Evolutionary conservation across 2,797 vertebrate species (phyloP).

Genomic region (Acanthurus lineatus): DNA sequence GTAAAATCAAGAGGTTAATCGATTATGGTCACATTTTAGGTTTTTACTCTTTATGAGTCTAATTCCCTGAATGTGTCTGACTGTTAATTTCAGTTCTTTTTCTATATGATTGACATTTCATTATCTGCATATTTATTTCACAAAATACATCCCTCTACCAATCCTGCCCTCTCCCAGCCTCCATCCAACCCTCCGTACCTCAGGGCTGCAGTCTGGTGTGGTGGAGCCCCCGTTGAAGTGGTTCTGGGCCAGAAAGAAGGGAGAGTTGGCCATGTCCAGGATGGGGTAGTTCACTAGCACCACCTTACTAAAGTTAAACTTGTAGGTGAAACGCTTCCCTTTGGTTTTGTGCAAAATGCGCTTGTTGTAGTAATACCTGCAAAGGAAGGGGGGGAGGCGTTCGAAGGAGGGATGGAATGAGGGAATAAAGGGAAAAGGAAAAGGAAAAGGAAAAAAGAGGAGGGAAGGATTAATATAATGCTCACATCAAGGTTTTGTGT

Average conservation of each 20-base stretch:
- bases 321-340: constrained; percentile 97
- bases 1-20: neutral
- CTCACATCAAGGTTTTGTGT: constrained; percentile 77
- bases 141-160: neutral
- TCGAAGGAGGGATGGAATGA: constrained; percentile 58
- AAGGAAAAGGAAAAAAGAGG: constrained; percentile 66
- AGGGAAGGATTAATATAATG: constrained; percentile 74
- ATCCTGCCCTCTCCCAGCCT: constrained; percentile 1
- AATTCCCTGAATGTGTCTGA: neutral
- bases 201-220: constrained; percentile 89
- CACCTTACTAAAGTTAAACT: constrained; percentile 97
- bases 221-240: constrained; percentile 88
- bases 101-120: neutral
- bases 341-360: constrained; percentile 97
- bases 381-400: constrained; percentile 35
- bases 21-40: constrained; percentile 4
- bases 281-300: constrained; percentile 94
- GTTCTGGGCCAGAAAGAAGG: constrained; percentile 91
- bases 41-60: neutral
- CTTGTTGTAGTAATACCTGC: constrained; percentile 97
- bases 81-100: neutral
- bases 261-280: constrained; percentile 92
- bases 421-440: constrained; percentile 71
- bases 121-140: constrained; percentile 8
- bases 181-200: constrained; percentile 82